Evolutionary conservation across 2,797 vertebrate genomes (phyloP), one percentile per base, ranked within the genome.

Genomic region (Danio choprae): DNA sequence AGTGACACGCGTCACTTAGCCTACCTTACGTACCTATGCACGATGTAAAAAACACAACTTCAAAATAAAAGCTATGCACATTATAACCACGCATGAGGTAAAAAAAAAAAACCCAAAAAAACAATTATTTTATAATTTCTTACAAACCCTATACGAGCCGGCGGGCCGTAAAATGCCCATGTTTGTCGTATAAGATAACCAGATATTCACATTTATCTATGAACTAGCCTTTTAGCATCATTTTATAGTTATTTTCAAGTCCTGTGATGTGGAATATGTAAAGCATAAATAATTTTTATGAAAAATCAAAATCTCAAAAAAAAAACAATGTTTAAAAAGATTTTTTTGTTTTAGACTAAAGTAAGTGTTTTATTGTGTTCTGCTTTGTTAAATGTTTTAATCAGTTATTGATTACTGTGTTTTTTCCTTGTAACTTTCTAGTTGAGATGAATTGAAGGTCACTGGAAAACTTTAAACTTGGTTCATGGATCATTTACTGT

Each of bases 61-160:
- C n/a, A n/a, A n/a, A n/a, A n/a, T n/a, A n/a, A n/a, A n/a, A n/a
- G n/a, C n/a, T n/a, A n/a, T n/a, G n/a, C n/a, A n/a, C n/a, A n/a
- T n/a, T n/a, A n/a, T n/a, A n/a, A n/a, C 13, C 2, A 7, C n/a
- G 50, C 50, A 16, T 51, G n/a, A 1, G 4, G 73, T 46, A 73
- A 81, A 73, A 8, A 41, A 56, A 13, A 58, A 16, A n/a, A n/a
- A n/a, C n/a, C n/a, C n/a, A n/a, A n/a, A n/a, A n/a, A n/a, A n/a
- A n/a, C n/a, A n/a, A n/a, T n/a, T n/a, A n/a, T n/a, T n/a, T n/a
- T n/a, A n/a, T n/a, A n/a, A n/a, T n/a, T n/a, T n/a, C 67, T 73
- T 48, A 76, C 81, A 80, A 73, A 53, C n/a, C 67, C 51, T 36
- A 76, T 81, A 74, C 58, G 73, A 63, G 62, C 80, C 43, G 7